phyloP scores from a whole-genome alignment of 2,113 vertebrate genomes.

The Odocoileus hemionus region DNA sequence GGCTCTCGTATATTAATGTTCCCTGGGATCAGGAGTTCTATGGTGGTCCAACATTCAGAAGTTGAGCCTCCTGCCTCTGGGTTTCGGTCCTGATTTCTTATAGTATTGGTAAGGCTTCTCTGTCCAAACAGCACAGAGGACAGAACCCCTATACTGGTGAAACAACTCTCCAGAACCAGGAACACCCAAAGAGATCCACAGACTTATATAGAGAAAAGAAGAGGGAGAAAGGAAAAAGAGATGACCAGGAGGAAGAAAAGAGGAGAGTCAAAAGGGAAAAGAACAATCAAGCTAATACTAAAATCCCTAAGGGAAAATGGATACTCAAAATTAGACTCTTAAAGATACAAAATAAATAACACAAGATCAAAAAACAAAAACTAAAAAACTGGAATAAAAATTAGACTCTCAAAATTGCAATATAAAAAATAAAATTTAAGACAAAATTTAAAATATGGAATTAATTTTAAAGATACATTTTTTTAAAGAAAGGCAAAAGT shows the following conservation, averaged over 20 bases:
- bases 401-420: background rate
- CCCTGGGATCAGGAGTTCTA: background rate
- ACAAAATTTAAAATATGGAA: background rate
- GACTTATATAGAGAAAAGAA: background rate
- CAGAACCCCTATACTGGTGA: background rate
- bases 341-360: background rate
- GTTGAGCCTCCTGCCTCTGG: background rate
- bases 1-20: background rate
- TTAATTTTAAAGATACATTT: background rate
- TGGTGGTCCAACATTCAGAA: background rate
- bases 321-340: background rate
- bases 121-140: background rate
- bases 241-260: background rate
- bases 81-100: background rate
- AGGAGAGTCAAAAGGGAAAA: background rate
- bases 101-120: background rate
- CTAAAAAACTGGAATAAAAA: background rate
- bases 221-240: background rate
- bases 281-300: background rate
- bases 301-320: background rate
- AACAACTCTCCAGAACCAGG: background rate
- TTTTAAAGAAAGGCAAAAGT: background rate
- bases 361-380: background rate
- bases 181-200: background rate
- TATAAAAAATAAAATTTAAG: background rate